These are phyloP conservation scores for Fundulus diaphanus DNA, from an alignment of 2,797 vertebrate genomes.

Conservation along the genomic window DNA sequence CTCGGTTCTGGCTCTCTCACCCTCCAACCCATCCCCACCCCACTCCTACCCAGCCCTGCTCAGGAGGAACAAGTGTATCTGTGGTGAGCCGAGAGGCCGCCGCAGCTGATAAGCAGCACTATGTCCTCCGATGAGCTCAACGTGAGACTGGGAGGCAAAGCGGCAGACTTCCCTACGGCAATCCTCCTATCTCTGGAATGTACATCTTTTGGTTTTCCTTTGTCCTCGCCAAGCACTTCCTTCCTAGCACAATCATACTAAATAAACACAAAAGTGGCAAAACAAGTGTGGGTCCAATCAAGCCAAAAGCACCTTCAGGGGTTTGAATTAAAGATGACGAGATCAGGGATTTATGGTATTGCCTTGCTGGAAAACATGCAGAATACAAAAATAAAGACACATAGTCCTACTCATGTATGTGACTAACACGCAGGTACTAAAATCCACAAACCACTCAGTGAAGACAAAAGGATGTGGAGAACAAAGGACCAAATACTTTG, in stretches of 20 bases:
- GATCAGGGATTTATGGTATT: constrained; percentile 62
- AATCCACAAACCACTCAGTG: constrained; percentile 37
- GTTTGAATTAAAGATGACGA: constrained; percentile 68
- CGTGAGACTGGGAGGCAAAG: constrained; percentile 49
- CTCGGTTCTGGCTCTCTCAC: constrained; percentile 44
- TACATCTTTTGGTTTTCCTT: constrained; percentile 38
- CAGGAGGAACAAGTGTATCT: constrained; percentile 58
- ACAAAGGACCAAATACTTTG: constrained; percentile 59
- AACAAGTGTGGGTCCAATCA: constrained; percentile 66
- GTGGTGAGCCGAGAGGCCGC: constrained; percentile 38
- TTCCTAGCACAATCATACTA: constrained; percentile 29
- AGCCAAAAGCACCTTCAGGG: constrained; percentile 70
- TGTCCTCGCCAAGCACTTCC: constrained; percentile 36
- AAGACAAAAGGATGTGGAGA: constrained; percentile 45
- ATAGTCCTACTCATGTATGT: constrained; percentile 29
- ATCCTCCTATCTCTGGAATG: constrained; percentile 16
- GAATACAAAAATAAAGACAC: constrained; percentile 35
- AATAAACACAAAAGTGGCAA: constrained; percentile 35
- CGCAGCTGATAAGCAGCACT: constrained; percentile 61
- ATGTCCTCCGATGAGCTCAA: constrained; percentile 53
- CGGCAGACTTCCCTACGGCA: constrained; percentile 52
- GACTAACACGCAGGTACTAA: constrained; percentile 23
- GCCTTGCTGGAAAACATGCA: constrained; percentile 36
- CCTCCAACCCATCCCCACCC: constrained; percentile 25
- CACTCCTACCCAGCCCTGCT: constrained; percentile 33